A percentile compares a stretch with the other conserved stretches of the same genome.
These are phyloP conservation scores for Clarias magur DNA, from an alignment of 2,113 vertebrate species.

Conservation along the genomic window DNA sequence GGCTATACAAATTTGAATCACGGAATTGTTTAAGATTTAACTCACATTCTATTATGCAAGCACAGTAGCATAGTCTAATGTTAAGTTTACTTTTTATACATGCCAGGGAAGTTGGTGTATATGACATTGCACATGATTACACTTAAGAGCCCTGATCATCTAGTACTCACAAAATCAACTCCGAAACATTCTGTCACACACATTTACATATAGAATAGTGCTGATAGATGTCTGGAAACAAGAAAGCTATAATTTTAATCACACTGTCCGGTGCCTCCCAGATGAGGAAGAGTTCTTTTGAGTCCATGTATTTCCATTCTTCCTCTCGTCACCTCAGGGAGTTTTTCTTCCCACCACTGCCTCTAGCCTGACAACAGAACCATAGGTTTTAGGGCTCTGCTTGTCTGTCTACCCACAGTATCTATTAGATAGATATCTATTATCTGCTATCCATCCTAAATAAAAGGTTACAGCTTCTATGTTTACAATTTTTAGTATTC, in stretches of 20 bases:
- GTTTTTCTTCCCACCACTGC: not conserved
- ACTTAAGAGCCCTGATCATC: not conserved
- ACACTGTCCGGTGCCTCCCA: too few relatives aligned
- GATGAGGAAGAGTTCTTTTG: too few relatives aligned
- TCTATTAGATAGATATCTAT: too few relatives aligned
- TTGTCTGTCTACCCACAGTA: too few relatives aligned
- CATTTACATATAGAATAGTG: not conserved
- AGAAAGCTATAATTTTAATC: not conserved
- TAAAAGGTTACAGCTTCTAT: not conserved
- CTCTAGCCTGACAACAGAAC: not conserved
- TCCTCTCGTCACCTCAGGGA: not conserved
- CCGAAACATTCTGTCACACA: not conserved
- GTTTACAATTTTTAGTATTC: not conserved
- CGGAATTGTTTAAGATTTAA: not conserved
- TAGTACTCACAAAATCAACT: not conserved
- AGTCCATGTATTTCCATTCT: not conserved
- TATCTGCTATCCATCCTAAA: not conserved
- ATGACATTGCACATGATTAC: not conserved
- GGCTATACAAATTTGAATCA: too few relatives aligned
- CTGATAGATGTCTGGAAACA: not conserved
- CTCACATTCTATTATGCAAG: not conserved
- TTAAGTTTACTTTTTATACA: not conserved
- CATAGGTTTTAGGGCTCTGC: too few relatives aligned
- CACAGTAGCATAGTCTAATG: not conserved
- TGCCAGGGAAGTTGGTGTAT: not conserved